phyloP scores from a whole-genome alignment of 2,113 vertebrate species.

The Raja brachyura region DNA sequence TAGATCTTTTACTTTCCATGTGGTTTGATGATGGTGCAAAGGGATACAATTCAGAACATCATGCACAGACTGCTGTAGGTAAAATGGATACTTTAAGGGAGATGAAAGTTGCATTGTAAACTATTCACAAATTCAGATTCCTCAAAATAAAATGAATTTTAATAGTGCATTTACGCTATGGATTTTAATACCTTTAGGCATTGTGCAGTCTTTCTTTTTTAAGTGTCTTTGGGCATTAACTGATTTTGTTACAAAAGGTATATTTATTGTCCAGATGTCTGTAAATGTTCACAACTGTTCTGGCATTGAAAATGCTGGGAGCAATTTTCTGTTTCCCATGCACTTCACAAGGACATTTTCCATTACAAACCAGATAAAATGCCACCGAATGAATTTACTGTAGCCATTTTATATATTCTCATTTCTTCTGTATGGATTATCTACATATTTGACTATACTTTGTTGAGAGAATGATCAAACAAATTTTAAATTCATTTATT shows the following conservation, averaged over 20 bases:
- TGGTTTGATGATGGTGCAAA: background rate
- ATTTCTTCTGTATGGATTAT: background rate
- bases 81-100: background rate
- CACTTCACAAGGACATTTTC: background rate
- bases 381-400: background rate
- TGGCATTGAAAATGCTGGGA: background rate
- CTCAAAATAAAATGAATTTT: background rate
- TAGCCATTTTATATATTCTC: background rate
- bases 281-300: background rate
- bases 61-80: background rate
- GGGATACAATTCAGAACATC: background rate
- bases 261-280: background rate
- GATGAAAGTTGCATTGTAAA: background rate
- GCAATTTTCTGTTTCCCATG: background rate
- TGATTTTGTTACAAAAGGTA: background rate
- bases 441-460: background rate
- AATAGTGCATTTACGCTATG: background rate
- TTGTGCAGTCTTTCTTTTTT: background rate
- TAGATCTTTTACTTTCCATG: background rate
- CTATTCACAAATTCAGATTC: background rate
- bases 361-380: background rate
- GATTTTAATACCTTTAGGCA: background rate
- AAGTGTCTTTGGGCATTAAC: background rate
- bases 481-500: background rate
- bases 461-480: background rate